These are phyloP conservation scores for Pangasius mekongensis DNA, from an alignment of 2,797 vertebrate genomes.

Conservation along the genomic window DNA sequence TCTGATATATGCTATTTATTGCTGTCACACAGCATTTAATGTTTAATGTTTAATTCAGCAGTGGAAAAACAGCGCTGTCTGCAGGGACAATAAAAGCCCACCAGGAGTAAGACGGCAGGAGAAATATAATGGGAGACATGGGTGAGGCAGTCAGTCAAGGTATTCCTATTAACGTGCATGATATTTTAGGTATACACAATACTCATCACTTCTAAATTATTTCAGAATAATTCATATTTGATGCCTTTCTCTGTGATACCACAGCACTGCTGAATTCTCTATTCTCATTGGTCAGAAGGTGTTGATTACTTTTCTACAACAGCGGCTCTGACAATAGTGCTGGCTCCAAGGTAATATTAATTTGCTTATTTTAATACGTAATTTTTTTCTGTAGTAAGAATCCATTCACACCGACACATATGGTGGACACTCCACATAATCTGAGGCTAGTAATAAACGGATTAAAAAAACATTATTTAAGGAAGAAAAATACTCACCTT, in stretches of 20 bases:
- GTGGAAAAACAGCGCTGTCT: slow-evolving; percentile 83
- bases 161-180: background rate
- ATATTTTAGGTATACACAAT: background rate
- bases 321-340: background rate
- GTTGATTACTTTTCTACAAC: background rate
- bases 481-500: background rate
- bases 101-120: slow-evolving; percentile 73
- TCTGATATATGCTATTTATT: slow-evolving; percentile 99
- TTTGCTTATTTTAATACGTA: background rate
- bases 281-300: background rate
- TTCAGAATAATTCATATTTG: background rate
- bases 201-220: no score
- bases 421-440: background rate
- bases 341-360: background rate
- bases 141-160: background rate
- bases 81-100: slow-evolving; percentile 82
- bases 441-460: background rate
- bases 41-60: slow-evolving; percentile 92
- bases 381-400: background rate
- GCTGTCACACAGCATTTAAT: slow-evolving; percentile 88
- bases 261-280: background rate
- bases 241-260: background rate
- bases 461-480: background rate
- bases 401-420: background rate
- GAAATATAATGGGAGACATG: slow-evolving; percentile 47